These are phyloP conservation scores for Halesus radiatus DNA, from an alignment of 1,140 invertebrate species.

Conservation along the genomic window DNA sequence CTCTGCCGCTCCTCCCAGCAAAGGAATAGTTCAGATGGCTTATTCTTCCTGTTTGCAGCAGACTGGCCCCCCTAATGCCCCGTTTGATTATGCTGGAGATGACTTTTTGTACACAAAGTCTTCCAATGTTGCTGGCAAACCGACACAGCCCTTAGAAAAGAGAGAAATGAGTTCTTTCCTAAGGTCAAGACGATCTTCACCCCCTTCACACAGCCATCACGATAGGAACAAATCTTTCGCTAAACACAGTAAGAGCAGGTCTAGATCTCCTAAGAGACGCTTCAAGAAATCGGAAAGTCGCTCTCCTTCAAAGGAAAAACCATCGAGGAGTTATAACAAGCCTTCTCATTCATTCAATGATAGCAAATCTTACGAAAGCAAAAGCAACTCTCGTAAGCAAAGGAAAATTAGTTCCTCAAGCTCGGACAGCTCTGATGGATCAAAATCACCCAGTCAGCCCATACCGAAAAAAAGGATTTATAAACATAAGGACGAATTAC, in stretches of 20 bases:
- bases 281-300: neutral
- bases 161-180: neutral
- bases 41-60: constrained; percentile 4
- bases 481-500: neutral
- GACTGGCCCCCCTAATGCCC: neutral
- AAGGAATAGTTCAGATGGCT: neutral
- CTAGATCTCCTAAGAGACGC: constrained; percentile 4
- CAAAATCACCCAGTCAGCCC: neutral
- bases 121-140: neutral
- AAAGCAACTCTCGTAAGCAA: neutral
- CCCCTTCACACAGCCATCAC: neutral
- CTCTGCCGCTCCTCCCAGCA: neutral
- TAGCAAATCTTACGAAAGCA: neutral
- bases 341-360: neutral
- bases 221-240: neutral
- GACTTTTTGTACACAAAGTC: constrained; percentile 8
- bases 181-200: constrained; percentile 1
- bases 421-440: neutral
- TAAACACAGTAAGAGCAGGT: constrained; percentile 5
- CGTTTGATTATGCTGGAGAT: neutral
- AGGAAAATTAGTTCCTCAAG: neutral
- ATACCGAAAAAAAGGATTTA: neutral
- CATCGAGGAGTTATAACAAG: neutral
- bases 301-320: neutral
- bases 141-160: neutral